Evolutionary conservation across 2,113 vertebrate species (phyloP).

Genomic region (Lethenteron reissneri): DNA sequence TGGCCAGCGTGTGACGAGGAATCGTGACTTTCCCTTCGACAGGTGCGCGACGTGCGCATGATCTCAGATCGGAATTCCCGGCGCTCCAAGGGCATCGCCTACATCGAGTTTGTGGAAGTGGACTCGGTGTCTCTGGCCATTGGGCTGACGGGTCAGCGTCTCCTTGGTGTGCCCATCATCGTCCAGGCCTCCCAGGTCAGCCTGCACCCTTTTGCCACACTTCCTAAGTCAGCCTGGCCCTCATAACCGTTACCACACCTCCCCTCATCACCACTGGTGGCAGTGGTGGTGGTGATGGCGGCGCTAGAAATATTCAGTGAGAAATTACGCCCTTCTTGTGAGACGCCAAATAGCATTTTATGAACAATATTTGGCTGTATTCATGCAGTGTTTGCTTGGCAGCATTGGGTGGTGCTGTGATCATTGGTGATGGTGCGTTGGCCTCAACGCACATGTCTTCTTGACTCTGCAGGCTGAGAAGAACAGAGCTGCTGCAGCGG

Average conservation of each 20-base stretch:
- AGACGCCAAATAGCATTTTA: too few species aligned
- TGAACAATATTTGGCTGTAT: too few species aligned
- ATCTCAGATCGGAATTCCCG: conserved; percentile 25
- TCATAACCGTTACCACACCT: background rate
- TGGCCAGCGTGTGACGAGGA: too few species aligned
- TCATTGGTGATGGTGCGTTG: too few species aligned
- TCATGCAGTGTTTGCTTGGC: too few species aligned
- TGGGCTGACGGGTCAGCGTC: conserved; percentile 20
- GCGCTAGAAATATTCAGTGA: too few species aligned
- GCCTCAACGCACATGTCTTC: background rate
- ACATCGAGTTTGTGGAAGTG: conserved; percentile 26
- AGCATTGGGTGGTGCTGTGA: too few species aligned
- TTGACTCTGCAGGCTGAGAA: conserved; percentile 19
- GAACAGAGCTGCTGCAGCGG: conserved; percentile 18
- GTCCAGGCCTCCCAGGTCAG: conserved; percentile 25
- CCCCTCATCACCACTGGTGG: background rate
- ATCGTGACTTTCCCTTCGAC: background rate
- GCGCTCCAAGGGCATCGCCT: conserved; percentile 24
- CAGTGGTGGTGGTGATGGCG: background rate
- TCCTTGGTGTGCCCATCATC: conserved; percentile 23
- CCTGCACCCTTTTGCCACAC: background rate
- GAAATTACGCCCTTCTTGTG: too few species aligned
- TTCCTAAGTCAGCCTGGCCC: background rate
- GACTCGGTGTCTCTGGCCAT: conserved; percentile 23
- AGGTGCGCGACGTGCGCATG: conserved; percentile 27